A percentile compares a stretch with the other conserved stretches of the same genome.
Evolutionary conservation across 1,140 invertebrate genomes (phyloP).

Genomic region (Bombus turneri): DNA sequence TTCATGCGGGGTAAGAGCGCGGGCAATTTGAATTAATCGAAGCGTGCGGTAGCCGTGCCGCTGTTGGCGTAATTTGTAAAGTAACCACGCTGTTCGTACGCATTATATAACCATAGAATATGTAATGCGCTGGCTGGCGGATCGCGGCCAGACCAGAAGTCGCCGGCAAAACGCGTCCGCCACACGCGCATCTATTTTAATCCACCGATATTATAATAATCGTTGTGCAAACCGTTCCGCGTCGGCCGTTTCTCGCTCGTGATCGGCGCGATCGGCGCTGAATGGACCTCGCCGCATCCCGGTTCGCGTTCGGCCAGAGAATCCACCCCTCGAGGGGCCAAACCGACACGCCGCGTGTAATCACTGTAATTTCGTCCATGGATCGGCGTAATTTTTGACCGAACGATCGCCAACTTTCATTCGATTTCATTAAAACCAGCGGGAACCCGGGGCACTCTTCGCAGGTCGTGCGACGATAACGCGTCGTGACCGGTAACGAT

Average conservation of each 20-base stretch:
- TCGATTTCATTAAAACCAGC: slow-evolving; percentile 64
- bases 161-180: neutral
- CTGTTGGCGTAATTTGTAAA: slow-evolving; percentile 35
- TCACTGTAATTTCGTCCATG: slow-evolving; percentile 78
- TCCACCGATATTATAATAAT: slow-evolving; percentile 70
- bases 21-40: slow-evolving; percentile 47
- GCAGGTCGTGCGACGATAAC: slow-evolving; percentile 53
- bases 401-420: slow-evolving; percentile 68
- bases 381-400: slow-evolving; percentile 74
- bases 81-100: slow-evolving; percentile 16
- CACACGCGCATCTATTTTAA: slow-evolving; percentile 60
- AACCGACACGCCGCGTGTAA: slow-evolving; percentile 70
- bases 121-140: slow-evolving; percentile 14
- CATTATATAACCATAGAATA: slow-evolving; percentile 43
- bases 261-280: slow-evolving; percentile 66
- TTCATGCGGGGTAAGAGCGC: neutral
- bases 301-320: slow-evolving; percentile 54
- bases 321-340: slow-evolving; percentile 67
- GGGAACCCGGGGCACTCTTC: slow-evolving; percentile 26
- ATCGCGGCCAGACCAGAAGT: slow-evolving; percentile 28
- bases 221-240: slow-evolving; percentile 69
- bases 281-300: slow-evolving; percentile 8
- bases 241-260: slow-evolving; percentile 62
- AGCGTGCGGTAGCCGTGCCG: neutral
- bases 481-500: slow-evolving; percentile 37